Evolutionary conservation across 2,888 invertebrate species (phyloP).

Genomic region (Drosophila colorata): DNA sequence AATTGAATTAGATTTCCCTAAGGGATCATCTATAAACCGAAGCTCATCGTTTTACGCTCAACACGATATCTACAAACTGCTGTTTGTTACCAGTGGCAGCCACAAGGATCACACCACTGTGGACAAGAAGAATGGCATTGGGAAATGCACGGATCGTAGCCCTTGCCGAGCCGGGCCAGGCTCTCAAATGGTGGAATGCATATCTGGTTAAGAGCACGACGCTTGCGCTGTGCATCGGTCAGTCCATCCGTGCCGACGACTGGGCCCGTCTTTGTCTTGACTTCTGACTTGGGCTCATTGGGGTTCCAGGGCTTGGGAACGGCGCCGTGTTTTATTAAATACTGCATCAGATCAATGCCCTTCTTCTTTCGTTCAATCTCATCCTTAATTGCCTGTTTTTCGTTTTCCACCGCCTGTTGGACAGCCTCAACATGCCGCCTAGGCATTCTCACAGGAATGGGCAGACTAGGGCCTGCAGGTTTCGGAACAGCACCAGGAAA

Average conservation of each 20-base stretch:
- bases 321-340: constrained; percentile 42
- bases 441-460: constrained; percentile 47
- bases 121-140: constrained; percentile 19
- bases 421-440: constrained; percentile 16
- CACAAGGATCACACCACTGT: constrained; percentile 10
- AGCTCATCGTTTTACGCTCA: not conserved
- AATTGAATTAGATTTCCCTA: not conserved
- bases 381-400: constrained; percentile 18
- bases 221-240: constrained; percentile 50
- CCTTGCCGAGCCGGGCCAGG: constrained; percentile 64
- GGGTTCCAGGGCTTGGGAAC: constrained; percentile 43
- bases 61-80: not conserved
- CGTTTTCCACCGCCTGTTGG: constrained; percentile 10
- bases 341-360: constrained; percentile 57
- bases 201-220: constrained; percentile 40
- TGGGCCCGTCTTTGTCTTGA: constrained; percentile 3
- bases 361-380: constrained; percentile 22
- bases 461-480: constrained; percentile 11
- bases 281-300: constrained; percentile 24
- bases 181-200: constrained; percentile 59
- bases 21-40: not conserved
- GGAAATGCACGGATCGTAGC: constrained; percentile 41
- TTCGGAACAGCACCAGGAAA: constrained; percentile 35
- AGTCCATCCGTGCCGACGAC: constrained; percentile 56
- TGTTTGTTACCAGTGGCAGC: constrained; percentile 10